A percentile compares a stretch with the other conserved stretches of the same genome.
Evolutionary conservation across 2,113 vertebrate genomes (phyloP).

Genomic region (Lophotis ruficrista): DNA sequence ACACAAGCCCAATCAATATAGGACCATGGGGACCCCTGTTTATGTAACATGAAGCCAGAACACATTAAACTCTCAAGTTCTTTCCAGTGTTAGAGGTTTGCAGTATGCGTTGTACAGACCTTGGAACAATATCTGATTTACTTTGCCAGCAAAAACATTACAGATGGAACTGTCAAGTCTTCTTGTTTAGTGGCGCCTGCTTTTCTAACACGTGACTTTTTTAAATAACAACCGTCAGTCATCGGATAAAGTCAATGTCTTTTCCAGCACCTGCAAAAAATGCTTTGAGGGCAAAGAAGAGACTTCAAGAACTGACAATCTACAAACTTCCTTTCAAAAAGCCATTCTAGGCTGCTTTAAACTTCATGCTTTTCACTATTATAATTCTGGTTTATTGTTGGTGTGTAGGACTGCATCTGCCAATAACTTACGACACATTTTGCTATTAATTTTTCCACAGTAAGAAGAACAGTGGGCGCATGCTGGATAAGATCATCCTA

Average conservation of each 20-base stretch:
- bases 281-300: slow-evolving; percentile 17
- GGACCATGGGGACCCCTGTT: slow-evolving; percentile 65
- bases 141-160: slow-evolving; percentile 68
- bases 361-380: neutral
- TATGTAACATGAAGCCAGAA: slow-evolving; percentile 71
- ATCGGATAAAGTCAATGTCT: slow-evolving; percentile 30
- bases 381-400: neutral
- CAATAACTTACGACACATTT: neutral
- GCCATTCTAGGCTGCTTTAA: neutral
- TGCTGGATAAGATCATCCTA: neutral
- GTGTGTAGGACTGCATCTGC: neutral
- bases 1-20: slow-evolving; percentile 67
- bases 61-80: slow-evolving; percentile 66
- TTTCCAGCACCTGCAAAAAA: slow-evolving; percentile 57
- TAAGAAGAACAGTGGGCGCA: neutral
- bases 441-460: neutral
- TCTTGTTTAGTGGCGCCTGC: slow-evolving; percentile 61
- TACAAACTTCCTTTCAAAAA: neutral
- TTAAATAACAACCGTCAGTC: slow-evolving; percentile 49
- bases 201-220: slow-evolving; percentile 46
- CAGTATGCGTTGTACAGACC: slow-evolving; percentile 51
- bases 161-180: slow-evolving; percentile 54
- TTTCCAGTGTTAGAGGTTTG: slow-evolving; percentile 68
- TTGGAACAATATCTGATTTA: slow-evolving; percentile 48
- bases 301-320: neutral